Percentiles rank a stretch among this genome's conserved stretches.
Conservation (phyloP, 2,888 invertebrate genomes). For the Callosobruchus maculatus region DNA sequence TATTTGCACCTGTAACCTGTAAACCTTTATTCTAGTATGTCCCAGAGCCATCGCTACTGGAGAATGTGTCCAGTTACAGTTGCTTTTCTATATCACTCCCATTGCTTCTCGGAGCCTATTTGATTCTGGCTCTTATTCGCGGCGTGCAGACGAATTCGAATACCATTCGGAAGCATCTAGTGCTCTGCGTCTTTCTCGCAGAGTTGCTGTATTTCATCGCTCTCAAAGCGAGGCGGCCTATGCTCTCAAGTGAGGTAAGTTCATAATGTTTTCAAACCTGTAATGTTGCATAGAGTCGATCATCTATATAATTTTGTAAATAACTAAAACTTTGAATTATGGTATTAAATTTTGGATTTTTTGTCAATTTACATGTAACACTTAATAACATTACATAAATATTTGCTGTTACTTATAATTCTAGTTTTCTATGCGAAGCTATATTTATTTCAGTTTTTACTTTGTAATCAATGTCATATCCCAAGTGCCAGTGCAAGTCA, state of each 20-base stretch:
- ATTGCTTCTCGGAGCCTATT: slow-evolving; percentile 71
- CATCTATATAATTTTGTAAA: too few species aligned
- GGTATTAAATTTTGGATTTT: too few species aligned
- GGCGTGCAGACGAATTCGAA: slow-evolving; percentile 87
- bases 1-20: not conserved
- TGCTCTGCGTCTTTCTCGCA: slow-evolving; percentile 84
- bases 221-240: slow-evolving; percentile 74
- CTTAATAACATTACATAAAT: too few species aligned
- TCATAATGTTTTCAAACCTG: not conserved
- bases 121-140: slow-evolving; percentile 76
- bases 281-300: too few species aligned
- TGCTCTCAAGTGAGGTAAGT: slow-evolving; percentile 77
- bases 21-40: slow-evolving; percentile 58
- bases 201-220: slow-evolving; percentile 84
- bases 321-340: too few species aligned
- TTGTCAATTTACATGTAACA: too few species aligned
- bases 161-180: slow-evolving; percentile 88
- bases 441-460: too few species aligned
- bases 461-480: too few species aligned
- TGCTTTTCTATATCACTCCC: slow-evolving; percentile 83
- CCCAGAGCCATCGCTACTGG: slow-evolving; percentile 80
- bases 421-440: too few species aligned
- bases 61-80: slow-evolving; percentile 85
- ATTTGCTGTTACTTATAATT: too few species aligned
- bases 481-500: too few species aligned